phyloP scores from a whole-genome alignment of 53 echinoderm and acorn worm genomes.

The Patiria pectinifera region DNA sequence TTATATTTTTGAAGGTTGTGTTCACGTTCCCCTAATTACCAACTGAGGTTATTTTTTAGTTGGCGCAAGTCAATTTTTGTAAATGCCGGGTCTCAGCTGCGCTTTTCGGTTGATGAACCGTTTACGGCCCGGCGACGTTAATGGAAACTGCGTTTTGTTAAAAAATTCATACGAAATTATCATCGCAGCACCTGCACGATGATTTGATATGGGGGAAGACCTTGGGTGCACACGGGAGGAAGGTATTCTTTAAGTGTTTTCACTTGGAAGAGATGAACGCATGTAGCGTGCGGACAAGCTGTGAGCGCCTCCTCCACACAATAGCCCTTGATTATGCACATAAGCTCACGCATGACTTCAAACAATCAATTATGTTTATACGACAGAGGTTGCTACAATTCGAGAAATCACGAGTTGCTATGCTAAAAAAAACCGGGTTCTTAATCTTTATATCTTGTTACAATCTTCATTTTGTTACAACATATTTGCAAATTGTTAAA shows the following conservation, averaged over 20 bases:
- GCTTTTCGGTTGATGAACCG: not conserved
- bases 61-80: not conserved
- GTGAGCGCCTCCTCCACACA: no score
- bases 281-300: no score
- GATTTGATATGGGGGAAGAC: not conserved
- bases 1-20: no score
- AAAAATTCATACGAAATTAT: constrained; percentile 3
- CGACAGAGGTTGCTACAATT: no score
- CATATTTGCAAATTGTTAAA: no score
- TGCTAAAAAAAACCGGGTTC: no score
- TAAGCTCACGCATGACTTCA: not conserved
- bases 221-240: not conserved
- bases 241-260: not conserved
- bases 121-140: not conserved
- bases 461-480: no score
- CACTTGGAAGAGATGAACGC: no score
- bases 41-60: not conserved
- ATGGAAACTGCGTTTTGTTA: not conserved
- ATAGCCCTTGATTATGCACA: not conserved
- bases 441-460: no score
- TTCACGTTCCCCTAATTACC: not conserved
- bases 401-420: no score
- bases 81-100: not conserved
- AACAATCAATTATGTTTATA: not conserved
- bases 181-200: not conserved